Base-by-base conservation (phyloP, 2,888 invertebrate genomes). In the Scrobipalpa atriplicella region DNA sequence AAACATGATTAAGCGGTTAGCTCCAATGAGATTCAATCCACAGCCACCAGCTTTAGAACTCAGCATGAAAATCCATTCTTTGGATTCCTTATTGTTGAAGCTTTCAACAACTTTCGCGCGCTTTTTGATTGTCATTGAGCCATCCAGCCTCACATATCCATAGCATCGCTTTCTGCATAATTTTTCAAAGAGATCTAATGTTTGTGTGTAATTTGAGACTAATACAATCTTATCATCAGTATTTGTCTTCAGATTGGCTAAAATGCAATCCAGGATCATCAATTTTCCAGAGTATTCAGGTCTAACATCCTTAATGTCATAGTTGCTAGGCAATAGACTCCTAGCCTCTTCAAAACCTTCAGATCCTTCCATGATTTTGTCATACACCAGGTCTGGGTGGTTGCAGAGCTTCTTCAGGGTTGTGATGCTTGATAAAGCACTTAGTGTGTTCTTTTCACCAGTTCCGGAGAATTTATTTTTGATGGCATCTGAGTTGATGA, bases 41-140 rank as follows among this genome's bases (percentile, higher is more conserved):
- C 99, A 99, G 2, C 99, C 99, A 36, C 99, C 99, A 11, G 99
- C 99, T 91, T 99, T 99, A 1, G 99, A 99, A 85, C 99, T 99
- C 52, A 99, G 92, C 98, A 99, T 98, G 85, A 99, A 99, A 66
- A 99, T 97, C 91, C 99, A 99, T 80, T 98, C 97, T 62, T 95
- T 94, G 58, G 97, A 96, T 43, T 95, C 94, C 0, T 97, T 96
- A 77, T 97, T 96, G 82, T 99, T 99, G 84, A 99, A 99, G 82
- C 95, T 96, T 73, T 99, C 99, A 0, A 99, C 99, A 36, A 99
- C 96, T 93, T 99, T 99, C 2, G 98, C 97, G 69, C 99, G 93
- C 80, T 99, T 99, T 83, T 99, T 99, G 36, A 99, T 99, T 0
- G 97, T 96, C 99, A 99, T 99, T 0, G 97, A 95, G 2, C 99